These are phyloP conservation scores for Australoheros scitulus DNA, from an alignment of 2,113 vertebrate species.

Conservation along the genomic window DNA sequence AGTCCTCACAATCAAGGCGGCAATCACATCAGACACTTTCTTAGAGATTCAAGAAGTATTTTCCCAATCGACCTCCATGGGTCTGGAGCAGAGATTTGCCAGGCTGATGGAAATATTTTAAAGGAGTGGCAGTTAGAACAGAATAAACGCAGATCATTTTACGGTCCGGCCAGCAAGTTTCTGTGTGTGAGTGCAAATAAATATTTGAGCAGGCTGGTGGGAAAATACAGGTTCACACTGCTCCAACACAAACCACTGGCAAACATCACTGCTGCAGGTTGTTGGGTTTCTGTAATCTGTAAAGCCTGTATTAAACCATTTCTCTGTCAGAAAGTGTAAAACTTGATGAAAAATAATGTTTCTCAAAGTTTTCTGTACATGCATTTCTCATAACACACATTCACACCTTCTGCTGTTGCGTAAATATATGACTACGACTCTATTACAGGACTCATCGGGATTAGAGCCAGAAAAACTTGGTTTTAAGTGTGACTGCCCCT, in stretches of 20 bases:
- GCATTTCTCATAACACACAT: no score
- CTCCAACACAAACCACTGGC: not conserved
- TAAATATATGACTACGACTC: no score
- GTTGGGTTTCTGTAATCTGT: not conserved
- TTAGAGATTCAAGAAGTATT: not conserved
- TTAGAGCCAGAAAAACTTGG: no score
- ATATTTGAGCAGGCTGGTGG: not conserved
- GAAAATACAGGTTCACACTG: not conserved
- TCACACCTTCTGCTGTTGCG: no score
- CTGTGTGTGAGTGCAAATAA: not conserved
- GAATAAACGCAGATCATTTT: not conserved
- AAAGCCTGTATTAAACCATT: not conserved
- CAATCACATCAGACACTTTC: accelerated
- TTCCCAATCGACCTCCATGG: not conserved
- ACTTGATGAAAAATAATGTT: not conserved
- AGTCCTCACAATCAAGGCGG: not conserved
- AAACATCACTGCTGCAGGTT: not conserved
- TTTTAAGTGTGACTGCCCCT: no score
- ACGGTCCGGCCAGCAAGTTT: not conserved
- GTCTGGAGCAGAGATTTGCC: not conserved
- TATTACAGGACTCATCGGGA: no score
- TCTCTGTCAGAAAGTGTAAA: not conserved
- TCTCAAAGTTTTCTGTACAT: not conserved
- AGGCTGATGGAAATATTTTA: not conserved
- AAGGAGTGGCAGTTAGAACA: not conserved